These are phyloP conservation scores for Cyclina sinensis DNA, from an alignment of 1,140 invertebrate genomes.

Conservation along the genomic window DNA sequence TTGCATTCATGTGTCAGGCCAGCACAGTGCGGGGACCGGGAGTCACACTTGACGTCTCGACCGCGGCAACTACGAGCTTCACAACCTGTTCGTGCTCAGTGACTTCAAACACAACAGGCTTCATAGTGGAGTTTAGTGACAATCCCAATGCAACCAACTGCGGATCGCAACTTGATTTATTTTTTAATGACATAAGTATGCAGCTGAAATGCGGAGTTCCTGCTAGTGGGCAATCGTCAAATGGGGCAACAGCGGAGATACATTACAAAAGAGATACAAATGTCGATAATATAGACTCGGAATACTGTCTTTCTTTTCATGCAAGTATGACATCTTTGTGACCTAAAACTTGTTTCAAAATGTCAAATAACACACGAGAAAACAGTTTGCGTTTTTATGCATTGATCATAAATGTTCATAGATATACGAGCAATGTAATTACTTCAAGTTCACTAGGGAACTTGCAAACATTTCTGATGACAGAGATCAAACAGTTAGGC, in stretches of 20 bases:
- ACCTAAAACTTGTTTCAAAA: too few relatives aligned
- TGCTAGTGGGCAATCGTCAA: neutral
- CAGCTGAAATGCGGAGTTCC: constrained; percentile 38
- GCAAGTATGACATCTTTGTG: neutral
- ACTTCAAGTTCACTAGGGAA: too few relatives aligned
- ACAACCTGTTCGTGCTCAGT: neutral
- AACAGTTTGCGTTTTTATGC: too few relatives aligned
- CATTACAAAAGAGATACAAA: neutral
- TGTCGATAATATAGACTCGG: neutral
- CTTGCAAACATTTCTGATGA: too few relatives aligned
- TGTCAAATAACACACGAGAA: too few relatives aligned
- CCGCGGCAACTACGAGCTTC: neutral
- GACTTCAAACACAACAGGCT: neutral
- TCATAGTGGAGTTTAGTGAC: neutral
- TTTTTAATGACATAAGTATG: constrained; percentile 8
- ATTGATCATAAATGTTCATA: too few relatives aligned
- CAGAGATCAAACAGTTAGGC: too few relatives aligned
- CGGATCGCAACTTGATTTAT: constrained; percentile 21
- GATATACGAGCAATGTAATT: too few relatives aligned
- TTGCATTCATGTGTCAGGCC: constrained; percentile 2
- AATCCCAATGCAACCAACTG: neutral
- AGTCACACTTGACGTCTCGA: neutral
- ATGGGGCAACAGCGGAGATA: neutral
- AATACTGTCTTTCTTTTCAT: constrained; percentile 1
- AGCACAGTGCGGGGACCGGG: neutral